Evolutionary conservation across 2,888 invertebrate species (phyloP), one percentile per base, ranked within the genome.

Genomic region (Coecobrya sp.): DNA sequence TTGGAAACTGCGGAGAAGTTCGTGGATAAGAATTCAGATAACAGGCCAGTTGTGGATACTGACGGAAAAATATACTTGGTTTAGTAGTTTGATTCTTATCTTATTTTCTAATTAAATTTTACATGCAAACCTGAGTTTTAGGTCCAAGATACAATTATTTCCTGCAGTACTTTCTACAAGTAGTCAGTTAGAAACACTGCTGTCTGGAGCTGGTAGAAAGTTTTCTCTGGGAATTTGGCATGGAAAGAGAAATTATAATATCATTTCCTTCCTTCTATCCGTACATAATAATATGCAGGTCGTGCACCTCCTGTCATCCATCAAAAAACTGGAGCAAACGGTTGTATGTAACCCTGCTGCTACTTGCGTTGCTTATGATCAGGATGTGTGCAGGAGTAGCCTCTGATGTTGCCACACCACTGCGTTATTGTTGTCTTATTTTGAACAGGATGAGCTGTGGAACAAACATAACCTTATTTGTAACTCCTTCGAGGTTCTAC

Each of bases 261-360:
- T 62, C 62, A 25, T 22, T 25, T 10, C 5, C 10, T 62, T 62
- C 5, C 10, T 25, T 22, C 5, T 25, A 19, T 3, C n/a, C n/a
- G 62, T 11, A 62, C 3, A 22, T 62, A 10, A 7, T 55, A 10
- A 19, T 3, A 81, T 84, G 30, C 82, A 84, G 82, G 82, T 84
- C 82, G 42, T 84, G 82, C 62, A 84, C 82, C 62, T 36, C 36
- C 45, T 59, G 25, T 84, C 81, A 52, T 10, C 73, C 42, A 3
- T 62, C 25, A 62, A 22, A 8, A 22, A n/a, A 25, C 62, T 62
- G 7, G 62, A 62, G 25, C 25, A 62, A 25, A 62, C 25, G n/a
- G n/a, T n/a, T n/a, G n/a, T n/a, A n/a, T n/a, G n/a, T n/a, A n/a
- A n/a, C n/a, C n/a, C n/a, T n/a, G n/a, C n/a, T n/a, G n/a, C n/a